Evolutionary conservation across 2,113 vertebrate species (phyloP).

Genomic region (Aegithalos caudatus): DNA sequence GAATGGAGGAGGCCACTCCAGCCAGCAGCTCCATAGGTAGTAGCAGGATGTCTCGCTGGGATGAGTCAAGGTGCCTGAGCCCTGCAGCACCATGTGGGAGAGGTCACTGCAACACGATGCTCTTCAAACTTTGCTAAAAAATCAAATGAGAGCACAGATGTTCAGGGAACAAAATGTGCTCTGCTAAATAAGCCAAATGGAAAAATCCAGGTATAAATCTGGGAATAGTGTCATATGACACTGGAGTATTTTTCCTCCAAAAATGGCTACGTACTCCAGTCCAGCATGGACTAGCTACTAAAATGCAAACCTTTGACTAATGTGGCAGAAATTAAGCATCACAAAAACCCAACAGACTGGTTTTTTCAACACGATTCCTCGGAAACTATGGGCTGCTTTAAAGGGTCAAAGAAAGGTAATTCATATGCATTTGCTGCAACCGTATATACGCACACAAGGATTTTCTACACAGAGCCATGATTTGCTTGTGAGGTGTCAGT

Average conservation of each 20-base stretch:
- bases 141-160: accelerated
- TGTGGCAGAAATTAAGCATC: background rate
- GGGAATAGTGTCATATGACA: background rate
- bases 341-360: background rate
- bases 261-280: background rate
- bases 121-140: background rate
- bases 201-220: background rate
- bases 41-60: background rate
- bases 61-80: background rate
- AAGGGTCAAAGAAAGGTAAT: background rate
- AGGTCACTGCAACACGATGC: accelerated
- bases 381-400: background rate
- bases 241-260: background rate
- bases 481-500: background rate
- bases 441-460: background rate
- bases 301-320: background rate
- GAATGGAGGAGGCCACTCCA: accelerated
- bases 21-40: accelerated
- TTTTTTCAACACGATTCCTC: background rate
- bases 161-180: background rate
- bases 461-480: background rate
- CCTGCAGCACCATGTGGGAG: background rate
- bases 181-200: background rate
- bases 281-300: background rate
- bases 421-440: background rate